Conservation (phyloP, 2,888 invertebrate genomes). For the Cryptophagus acutangulus region DNA sequence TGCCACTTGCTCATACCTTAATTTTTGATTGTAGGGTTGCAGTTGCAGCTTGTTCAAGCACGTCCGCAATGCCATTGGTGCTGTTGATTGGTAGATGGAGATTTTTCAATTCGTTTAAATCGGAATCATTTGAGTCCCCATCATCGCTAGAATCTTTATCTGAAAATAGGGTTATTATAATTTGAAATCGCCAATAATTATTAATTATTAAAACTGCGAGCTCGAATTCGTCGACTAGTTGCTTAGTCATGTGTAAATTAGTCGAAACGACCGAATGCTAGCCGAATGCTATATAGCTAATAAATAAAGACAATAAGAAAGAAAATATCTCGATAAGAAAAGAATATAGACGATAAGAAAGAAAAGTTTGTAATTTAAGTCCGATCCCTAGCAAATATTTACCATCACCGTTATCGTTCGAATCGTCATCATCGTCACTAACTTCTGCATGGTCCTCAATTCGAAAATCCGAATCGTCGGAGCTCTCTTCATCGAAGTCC, state of each 20-base stretch:
- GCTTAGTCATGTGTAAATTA: too few relatives aligned
- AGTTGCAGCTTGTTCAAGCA: slow-evolving; percentile 52
- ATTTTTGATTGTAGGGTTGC: slow-evolving; percentile 32
- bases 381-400: slow-evolving; percentile 39
- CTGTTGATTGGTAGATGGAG: slow-evolving; percentile 33
- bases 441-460: slow-evolving; percentile 79
- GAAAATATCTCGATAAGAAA: slow-evolving; percentile 2
- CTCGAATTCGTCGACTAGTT: too few relatives aligned
- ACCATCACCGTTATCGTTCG: slow-evolving; percentile 63
- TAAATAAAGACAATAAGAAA: too few relatives aligned
- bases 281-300: too few relatives aligned
- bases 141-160: slow-evolving; percentile 33
- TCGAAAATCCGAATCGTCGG: slow-evolving; percentile 91
- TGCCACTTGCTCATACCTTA: slow-evolving; percentile 28
- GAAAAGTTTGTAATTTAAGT: slow-evolving; percentile 3
- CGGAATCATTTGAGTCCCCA: slow-evolving; percentile 45
- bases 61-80: slow-evolving; percentile 49
- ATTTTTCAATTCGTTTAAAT: slow-evolving; percentile 32
- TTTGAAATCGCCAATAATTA: too few relatives aligned
- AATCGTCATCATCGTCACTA: slow-evolving; percentile 73
- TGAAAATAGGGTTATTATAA: slow-evolving; percentile 14
- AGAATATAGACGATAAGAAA: slow-evolving; percentile 6
- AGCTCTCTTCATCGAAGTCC: slow-evolving; percentile 86
- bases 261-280: too few relatives aligned
- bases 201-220: too few relatives aligned